Evolutionary conservation across 2,888 invertebrate species (phyloP), one percentile per base, ranked within the genome.

Genomic region (Galeopsomyia nigrocyanea): DNA sequence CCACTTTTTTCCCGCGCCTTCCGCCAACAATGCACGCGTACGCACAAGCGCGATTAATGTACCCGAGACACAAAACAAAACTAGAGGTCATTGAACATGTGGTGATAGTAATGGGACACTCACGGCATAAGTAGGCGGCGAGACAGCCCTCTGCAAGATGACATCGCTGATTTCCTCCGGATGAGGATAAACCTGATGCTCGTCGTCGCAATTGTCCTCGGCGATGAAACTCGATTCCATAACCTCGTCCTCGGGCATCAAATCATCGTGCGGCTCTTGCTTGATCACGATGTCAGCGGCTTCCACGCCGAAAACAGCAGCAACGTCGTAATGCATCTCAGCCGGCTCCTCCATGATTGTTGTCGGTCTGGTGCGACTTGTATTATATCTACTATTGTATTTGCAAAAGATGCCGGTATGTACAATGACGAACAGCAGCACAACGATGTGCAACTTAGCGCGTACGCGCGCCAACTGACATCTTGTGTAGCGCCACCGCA

Each of bases 61-160:
- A n/a, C 26, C 26, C 26, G 26, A 26, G 2, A 26, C 5, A 26
- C 26, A 26, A 26, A 21, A 51, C 13, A 62, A 62, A 51, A 51
- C 26, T 3, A 26, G 50, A 17, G 26, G 19, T 7, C 19, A 19
- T 53, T 53, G 19, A 17, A 9, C 1, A 21, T 53, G 53, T 19
- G 19, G 53, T 10, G 53, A 53, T 17, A 10, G 21, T 16, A 10
- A 26, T 26, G 5, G 5, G 26, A 3, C 17, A 69, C 62, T 66
- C 19, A 73, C 73, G 3, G 50, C 13, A 19, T 68, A 71, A 2
- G 49, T 58, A n/a, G 75, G 75, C 16, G 75, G 75, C 5, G 75
- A 75, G 6, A 75, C 75, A 0, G 75, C 75, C 19, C 75, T 47
- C 19, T 67, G 69, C 63, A 75, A 10, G 13, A 75, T 26, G 7